Evolutionary conservation across 2,888 invertebrate species (phyloP).

Genomic region (Maniola hyperantus): DNA sequence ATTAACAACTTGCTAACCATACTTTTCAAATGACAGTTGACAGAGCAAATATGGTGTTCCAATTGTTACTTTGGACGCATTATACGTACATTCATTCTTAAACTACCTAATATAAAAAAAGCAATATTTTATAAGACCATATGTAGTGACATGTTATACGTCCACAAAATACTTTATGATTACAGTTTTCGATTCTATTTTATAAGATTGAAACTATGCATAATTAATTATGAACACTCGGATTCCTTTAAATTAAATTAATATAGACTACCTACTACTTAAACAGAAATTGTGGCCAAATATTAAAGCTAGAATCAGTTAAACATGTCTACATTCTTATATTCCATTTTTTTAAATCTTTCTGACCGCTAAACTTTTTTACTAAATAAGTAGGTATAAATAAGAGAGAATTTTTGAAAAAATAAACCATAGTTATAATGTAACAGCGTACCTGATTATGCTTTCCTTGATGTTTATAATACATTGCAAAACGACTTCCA

Average conservation of each 20-base stretch:
- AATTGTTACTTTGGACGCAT: too few relatives aligned
- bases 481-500: neutral
- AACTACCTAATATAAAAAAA: neutral
- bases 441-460: slow-evolving; percentile 50
- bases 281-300: slow-evolving; percentile 30
- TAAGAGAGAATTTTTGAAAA: slow-evolving; percentile 12
- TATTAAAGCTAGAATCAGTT: slow-evolving; percentile 17
- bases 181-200: too few relatives aligned
- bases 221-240: neutral
- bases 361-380: neutral
- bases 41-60: too few relatives aligned
- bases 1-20: too few relatives aligned
- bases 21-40: neutral
- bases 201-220: neutral
- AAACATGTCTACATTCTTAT: neutral
- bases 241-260: neutral
- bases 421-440: slow-evolving; percentile 34
- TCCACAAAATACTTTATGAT: neutral
- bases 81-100: neutral
- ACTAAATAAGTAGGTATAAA: neutral
- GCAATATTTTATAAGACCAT: neutral
- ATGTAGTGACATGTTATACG: neutral
- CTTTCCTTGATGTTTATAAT: slow-evolving; percentile 38
- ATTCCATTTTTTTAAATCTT: neutral
- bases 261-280: neutral